Evolutionary conservation across 2,797 vertebrate genomes (phyloP).

Genomic region (Vipera ursinii): DNA sequence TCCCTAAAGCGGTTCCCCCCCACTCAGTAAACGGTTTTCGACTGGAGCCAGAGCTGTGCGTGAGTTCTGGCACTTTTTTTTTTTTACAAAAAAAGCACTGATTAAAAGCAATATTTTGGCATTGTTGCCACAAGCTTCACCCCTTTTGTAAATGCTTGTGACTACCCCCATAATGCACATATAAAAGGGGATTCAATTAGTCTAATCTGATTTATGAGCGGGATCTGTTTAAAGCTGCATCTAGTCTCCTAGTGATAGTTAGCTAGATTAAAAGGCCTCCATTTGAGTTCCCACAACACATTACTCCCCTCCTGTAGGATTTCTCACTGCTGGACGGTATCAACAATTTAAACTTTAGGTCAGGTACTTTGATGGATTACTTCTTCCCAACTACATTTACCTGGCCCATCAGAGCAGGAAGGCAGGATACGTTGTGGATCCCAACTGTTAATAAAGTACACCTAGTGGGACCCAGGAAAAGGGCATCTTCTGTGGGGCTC

Average conservation of each 20-base stretch:
- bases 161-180: background rate
- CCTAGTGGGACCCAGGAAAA: background rate
- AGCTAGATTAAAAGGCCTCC: background rate
- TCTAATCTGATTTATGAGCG: background rate
- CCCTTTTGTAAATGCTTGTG: background rate
- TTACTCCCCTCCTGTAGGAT: background rate
- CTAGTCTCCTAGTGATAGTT: background rate
- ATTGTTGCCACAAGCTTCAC: background rate
- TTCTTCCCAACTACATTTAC: background rate
- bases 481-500: background rate
- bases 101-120: background rate
- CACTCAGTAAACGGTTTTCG: too few species aligned
- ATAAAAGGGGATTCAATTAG: background rate
- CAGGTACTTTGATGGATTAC: background rate
- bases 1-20: too few species aligned
- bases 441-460: background rate
- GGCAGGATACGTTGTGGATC: background rate
- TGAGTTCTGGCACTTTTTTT: too few species aligned
- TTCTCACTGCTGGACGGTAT: background rate
- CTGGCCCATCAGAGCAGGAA: background rate
- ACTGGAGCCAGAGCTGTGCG: too few species aligned
- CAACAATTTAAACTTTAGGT: background rate
- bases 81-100: too few species aligned
- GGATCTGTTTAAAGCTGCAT: background rate
- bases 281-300: background rate